phyloP scores from a whole-genome alignment of 2,797 vertebrate species.

The Coendou prehensilis region DNA sequence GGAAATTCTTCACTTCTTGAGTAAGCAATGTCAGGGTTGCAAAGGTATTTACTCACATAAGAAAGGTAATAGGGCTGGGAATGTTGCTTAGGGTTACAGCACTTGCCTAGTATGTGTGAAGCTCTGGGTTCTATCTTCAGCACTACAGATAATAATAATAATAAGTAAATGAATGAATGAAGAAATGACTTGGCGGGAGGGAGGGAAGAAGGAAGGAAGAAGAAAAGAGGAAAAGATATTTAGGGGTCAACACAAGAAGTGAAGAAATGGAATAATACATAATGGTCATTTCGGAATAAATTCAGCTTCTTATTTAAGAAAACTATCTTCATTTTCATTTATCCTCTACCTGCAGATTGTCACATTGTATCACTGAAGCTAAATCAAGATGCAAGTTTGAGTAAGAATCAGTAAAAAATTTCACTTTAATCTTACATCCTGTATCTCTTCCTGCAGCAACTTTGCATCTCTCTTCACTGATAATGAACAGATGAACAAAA shows the following conservation, averaged over 20 bases:
- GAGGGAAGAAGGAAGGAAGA: background rate
- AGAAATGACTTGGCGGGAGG: background rate
- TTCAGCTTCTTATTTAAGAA: background rate
- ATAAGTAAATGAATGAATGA: background rate
- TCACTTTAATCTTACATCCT: background rate
- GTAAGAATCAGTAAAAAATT: background rate
- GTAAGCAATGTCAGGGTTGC: background rate
- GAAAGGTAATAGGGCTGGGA: background rate
- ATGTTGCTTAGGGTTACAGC: background rate
- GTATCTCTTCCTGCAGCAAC: background rate
- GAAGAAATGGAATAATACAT: background rate
- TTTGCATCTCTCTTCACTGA: background rate
- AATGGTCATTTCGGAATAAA: background rate
- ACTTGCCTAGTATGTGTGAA: background rate
- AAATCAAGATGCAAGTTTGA: background rate
- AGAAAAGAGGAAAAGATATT: background rate
- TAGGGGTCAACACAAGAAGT: background rate
- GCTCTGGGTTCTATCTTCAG: background rate
- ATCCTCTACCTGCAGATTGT: background rate
- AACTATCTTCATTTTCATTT: background rate
- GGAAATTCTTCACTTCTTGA: background rate
- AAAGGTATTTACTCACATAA: background rate
- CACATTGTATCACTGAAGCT: background rate
- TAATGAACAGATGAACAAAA: background rate
- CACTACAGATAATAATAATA: background rate